Evolutionary conservation across 1,140 invertebrate genomes (phyloP), one percentile per base, ranked within the genome.

Genomic region (Musca vetustissima): DNA sequence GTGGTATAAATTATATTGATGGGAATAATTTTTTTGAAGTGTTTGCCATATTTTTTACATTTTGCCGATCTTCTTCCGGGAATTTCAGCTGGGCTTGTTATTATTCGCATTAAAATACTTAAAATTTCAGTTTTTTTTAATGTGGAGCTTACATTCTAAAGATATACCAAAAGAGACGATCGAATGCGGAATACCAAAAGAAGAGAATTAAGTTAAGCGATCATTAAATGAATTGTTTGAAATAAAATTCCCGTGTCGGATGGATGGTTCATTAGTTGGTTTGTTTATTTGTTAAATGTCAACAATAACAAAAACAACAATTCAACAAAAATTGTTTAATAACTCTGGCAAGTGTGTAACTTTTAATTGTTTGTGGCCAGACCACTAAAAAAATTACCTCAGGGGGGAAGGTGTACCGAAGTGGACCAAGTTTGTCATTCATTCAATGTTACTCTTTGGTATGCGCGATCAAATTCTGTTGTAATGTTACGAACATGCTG

Each of bases 121-220:
- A 53, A 6, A 53, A 53, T 21, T 22, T 24, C 9, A n/a, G n/a
- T n/a, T n/a, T n/a, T n/a, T n/a, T n/a, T n/a, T n/a, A n/a, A n/a
- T n/a, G n/a, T 22, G 17, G 4, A 17, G 52, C 7, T 53, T 22
- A 43, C 36, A 43, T 43, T 43, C 36, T 43, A 43, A 43, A 43
- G 36, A 43, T 43, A 43, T 13, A 43, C 24, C 24, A 48, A 36
- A 43, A 36, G 19, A 4, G 28, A 36, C 15, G 1, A n/a, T 7
- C 22, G 13, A 61, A 61, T 24, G n/a, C n/a, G n/a, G n/a, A n/a
- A n/a, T n/a, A n/a, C n/a, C n/a, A n/a, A 32, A 17, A 32, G 28
- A 61, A 17, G 43, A 24, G 25, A 64, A 36, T 64, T 64, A 64
- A n/a, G n/a, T 64, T 64, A 64, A 64, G 28, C 25, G 25, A 28